A percentile compares a stretch with the other conserved stretches of the same genome.
These are phyloP conservation scores for Prinia subflava DNA, from an alignment of 2,113 vertebrate species.

Conservation along the genomic window DNA sequence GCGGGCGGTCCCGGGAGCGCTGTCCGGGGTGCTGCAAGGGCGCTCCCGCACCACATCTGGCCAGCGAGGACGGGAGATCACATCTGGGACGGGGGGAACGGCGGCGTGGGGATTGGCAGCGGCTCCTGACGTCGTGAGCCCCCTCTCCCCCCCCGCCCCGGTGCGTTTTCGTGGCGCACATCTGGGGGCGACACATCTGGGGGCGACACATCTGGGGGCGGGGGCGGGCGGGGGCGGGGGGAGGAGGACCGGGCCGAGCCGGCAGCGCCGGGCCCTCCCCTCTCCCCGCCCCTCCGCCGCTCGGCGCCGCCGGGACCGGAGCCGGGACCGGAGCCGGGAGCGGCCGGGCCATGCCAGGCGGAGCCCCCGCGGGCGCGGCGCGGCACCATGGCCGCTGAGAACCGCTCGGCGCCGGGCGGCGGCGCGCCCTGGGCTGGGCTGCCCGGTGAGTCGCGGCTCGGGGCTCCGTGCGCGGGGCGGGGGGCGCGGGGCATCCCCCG, in stretches of 20 bases:
- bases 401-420: not conserved
- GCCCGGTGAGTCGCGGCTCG: constrained; percentile 22
- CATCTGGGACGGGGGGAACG: not conserved
- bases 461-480: not conserved
- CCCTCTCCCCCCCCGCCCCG: not conserved
- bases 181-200: constrained; percentile 47
- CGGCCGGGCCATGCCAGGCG: not conserved
- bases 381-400: constrained; percentile 30
- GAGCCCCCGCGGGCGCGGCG: not conserved
- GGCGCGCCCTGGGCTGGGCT: constrained; percentile 3
- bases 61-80: not conserved
- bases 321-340: not conserved
- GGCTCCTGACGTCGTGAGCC: not conserved
- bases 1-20: not conserved
- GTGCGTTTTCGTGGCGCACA: not conserved
- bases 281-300: too few relatives aligned
- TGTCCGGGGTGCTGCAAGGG: not conserved
- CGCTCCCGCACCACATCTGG: not conserved
- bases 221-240: not conserved
- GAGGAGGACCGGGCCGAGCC: too few relatives aligned
- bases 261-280: too few relatives aligned
- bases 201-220: constrained; percentile 46
- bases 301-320: too few relatives aligned
- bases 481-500: not conserved
- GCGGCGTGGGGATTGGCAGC: not conserved